phyloP scores from a whole-genome alignment of 2,113 vertebrate genomes.

The Phaethornis superciliosus region DNA sequence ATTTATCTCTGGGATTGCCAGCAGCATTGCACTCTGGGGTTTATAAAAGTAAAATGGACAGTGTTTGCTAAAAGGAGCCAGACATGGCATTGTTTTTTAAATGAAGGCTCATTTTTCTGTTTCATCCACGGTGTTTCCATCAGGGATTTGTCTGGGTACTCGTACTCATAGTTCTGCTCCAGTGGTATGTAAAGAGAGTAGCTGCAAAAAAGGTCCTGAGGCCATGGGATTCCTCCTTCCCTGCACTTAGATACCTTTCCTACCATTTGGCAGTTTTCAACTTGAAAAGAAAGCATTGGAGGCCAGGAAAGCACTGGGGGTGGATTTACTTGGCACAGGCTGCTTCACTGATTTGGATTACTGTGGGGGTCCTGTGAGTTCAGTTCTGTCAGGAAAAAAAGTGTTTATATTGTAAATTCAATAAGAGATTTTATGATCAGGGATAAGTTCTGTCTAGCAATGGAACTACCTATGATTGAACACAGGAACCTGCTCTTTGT shows the following conservation, averaged over 20 bases:
- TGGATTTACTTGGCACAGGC: background rate
- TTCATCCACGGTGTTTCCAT: background rate
- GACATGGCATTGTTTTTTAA: background rate
- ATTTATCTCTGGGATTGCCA: background rate
- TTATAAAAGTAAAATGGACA: background rate
- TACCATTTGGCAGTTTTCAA: background rate
- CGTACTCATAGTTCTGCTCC: background rate
- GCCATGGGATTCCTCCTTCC: background rate
- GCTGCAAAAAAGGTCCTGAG: background rate
- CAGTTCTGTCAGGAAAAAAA: background rate
- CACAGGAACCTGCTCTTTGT: background rate
- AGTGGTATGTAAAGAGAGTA: background rate
- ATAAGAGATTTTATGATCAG: background rate
- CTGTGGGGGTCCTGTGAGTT: background rate
- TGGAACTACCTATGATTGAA: background rate
- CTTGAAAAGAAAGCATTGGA: background rate
- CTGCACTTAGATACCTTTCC: background rate
- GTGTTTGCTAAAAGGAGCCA: background rate
- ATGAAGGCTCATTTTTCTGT: background rate
- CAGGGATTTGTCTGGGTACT: background rate
- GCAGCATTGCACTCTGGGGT: background rate
- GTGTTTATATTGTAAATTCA: background rate
- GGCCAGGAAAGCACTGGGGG: fast-evolving
- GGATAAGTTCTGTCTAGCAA: background rate
- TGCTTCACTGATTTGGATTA: background rate